A percentile compares a stretch with the other conserved stretches of the same genome.
phyloP scores from a whole-genome alignment of 1,140 invertebrate genomes.

The Augochlora pura region DNA sequence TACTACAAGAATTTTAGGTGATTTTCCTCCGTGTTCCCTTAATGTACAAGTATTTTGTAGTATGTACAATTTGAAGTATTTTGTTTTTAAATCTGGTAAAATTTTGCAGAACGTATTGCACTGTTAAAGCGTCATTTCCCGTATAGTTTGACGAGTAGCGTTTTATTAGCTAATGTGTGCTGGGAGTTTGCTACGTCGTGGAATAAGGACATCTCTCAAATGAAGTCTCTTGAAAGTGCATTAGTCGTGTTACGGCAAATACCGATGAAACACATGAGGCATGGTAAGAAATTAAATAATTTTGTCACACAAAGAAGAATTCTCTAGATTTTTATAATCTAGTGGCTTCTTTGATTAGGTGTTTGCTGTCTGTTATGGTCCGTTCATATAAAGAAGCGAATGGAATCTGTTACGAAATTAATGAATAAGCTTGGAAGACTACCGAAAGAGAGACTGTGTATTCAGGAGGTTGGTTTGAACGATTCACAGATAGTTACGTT shows the following conservation, averaged over 20 bases:
- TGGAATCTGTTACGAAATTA: conserved; percentile 87
- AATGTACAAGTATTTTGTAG: too few species aligned
- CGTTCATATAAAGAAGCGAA: conserved; percentile 88
- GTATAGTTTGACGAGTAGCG: conserved; percentile 89
- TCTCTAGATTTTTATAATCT: not conserved
- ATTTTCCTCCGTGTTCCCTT: conserved; percentile 1
- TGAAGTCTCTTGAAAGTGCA: conserved; percentile 84
- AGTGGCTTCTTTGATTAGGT: conserved; percentile 74
- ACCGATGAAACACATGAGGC: conserved; percentile 83
- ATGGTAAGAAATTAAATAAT: conserved; percentile 77
- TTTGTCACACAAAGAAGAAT: not conserved
- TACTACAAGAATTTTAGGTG: conserved; percentile 66
- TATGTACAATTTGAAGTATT: not conserved
- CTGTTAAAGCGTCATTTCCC: conserved; percentile 89
- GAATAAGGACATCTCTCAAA: conserved; percentile 88
- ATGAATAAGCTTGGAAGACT: conserved; percentile 94
- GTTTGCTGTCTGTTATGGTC: conserved; percentile 93
- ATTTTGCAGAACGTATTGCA: conserved; percentile 68
- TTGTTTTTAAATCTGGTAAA: not conserved
- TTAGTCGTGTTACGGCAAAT: conserved; percentile 81
- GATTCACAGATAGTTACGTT: conserved; percentile 86
- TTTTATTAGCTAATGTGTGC: conserved; percentile 90
- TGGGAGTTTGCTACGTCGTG: conserved; percentile 94
- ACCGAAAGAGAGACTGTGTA: conserved; percentile 90
- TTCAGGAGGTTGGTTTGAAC: conserved; percentile 87